Evolutionary conservation across 2,888 invertebrate species (phyloP), one percentile per base, ranked within the genome.

Genomic region (Caenorhabditis plicata): DNA sequence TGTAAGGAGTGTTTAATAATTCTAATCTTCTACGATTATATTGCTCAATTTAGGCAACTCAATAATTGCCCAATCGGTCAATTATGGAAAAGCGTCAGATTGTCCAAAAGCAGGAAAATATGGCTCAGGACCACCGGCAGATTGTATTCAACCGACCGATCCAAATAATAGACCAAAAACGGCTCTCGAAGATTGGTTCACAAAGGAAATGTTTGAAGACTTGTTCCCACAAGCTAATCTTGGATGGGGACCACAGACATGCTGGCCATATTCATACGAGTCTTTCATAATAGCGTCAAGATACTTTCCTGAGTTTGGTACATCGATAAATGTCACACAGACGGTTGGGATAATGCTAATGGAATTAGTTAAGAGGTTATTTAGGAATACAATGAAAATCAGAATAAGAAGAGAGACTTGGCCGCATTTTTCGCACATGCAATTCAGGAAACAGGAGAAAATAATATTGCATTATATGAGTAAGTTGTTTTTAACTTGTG

Each of bases 401-500:
- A 77, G 53, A 73, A 74, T 48, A 44, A 58, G 26, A 56, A 64
- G 17, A 48, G 77, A 19, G 77, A 77, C 40, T 44, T 77, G 47
- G 69, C 77, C 3, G 69, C 75, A 3, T 77, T 76, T 56, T 75
- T 77, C 39, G 74, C 75, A 0, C 77, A 77, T 36, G 73, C 72
- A 1, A 62, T 77, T 8, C 77, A 77, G 42, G 77, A 77, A 43
- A 77, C 77, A 15, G 76, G 76, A 35, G 74, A 77, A 49, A 77
- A 74, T 52, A 70, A 77, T 36, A 69, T 71, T 25, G 68, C 55
- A 5, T 57, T 73, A 7, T 76, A 75, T 31, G 51, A 58, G 72
- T 73, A 13, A 43, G 55, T 48, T n/a, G n/a, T n/a, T n/a, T n/a
- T n/a, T n/a, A n/a, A n/a, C n/a, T n/a, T n/a, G n/a, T n/a, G n/a